Evolutionary conservation across 2,113 vertebrate species (phyloP).

Genomic region (Cacatua alba): DNA sequence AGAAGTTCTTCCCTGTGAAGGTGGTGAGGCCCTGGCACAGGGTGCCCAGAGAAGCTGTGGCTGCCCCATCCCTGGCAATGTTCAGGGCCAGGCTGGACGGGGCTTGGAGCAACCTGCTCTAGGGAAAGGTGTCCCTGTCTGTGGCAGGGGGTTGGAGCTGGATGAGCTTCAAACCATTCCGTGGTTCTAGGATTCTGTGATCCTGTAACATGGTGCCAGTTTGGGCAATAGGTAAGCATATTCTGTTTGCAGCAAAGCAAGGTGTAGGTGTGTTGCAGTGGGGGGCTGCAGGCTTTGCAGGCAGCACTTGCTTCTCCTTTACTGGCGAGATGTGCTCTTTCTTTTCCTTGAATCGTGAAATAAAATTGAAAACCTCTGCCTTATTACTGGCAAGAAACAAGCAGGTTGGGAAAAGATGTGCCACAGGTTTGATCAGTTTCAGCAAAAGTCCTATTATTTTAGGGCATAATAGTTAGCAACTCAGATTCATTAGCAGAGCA

Average conservation of each 20-base stretch:
- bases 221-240: not conserved
- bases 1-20: too few relatives aligned
- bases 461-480: slow-evolving; percentile 70
- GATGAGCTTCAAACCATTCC: not conserved
- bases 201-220: not conserved
- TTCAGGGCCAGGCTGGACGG: not conserved
- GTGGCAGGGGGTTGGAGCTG: not conserved
- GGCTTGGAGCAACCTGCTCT: not conserved
- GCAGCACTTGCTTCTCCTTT: not conserved
- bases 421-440: slow-evolving; percentile 46
- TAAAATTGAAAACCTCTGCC: slow-evolving; percentile 7
- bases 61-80: not conserved
- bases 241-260: not conserved
- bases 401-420: slow-evolving; percentile 51
- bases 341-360: not conserved
- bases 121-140: not conserved
- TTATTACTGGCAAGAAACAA: slow-evolving; percentile 27
- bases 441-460: slow-evolving; percentile 59
- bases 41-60: not conserved
- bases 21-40: not conserved
- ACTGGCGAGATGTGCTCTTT: not conserved
- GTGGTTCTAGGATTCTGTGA: not conserved
- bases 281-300: slow-evolving; percentile 2
- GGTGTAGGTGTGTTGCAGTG: not conserved
- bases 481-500: slow-evolving; percentile 76